Evolutionary conservation across 2,888 invertebrate species (phyloP).

Genomic region (Trileptium ribeirensis): DNA sequence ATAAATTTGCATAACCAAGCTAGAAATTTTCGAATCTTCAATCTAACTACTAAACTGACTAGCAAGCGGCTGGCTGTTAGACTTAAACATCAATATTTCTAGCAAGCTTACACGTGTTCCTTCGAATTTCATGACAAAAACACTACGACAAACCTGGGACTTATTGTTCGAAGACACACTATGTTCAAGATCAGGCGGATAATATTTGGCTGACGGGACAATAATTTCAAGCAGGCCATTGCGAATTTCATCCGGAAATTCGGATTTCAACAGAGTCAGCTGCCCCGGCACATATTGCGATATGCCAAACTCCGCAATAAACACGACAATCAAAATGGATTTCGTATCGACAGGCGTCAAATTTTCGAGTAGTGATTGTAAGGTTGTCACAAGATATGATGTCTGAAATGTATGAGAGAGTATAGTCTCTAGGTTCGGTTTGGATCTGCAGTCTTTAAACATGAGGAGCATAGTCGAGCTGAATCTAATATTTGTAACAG

Average conservation of each 20-base stretch:
- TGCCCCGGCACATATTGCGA: constrained; percentile 3
- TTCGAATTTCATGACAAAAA: too few species aligned
- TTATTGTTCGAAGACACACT: constrained; percentile 53
- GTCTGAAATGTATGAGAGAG: constrained; percentile 25
- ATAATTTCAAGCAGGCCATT: constrained; percentile 52
- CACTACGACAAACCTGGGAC: constrained; percentile 38
- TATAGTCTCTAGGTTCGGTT: too few species aligned
- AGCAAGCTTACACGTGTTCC: too few species aligned
- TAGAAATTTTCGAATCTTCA: too few species aligned
- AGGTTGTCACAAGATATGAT: constrained; percentile 49
- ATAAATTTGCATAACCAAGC: too few species aligned
- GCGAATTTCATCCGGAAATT: constrained; percentile 45
- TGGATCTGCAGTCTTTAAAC: too few species aligned
- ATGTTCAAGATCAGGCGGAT: constrained; percentile 51
- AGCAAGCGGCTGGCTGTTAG: too few species aligned
- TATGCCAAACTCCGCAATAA: constrained; percentile 44
- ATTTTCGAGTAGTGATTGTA: constrained; percentile 50
- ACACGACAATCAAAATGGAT: constrained; percentile 48
- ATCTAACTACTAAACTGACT: too few species aligned
- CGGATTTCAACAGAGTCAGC: constrained; percentile 30
- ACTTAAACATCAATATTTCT: too few species aligned
- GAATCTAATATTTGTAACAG: too few species aligned
- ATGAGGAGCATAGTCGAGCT: too few species aligned
- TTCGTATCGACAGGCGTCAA: constrained; percentile 47
- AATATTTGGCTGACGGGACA: constrained; percentile 52